A percentile compares a stretch with the other conserved stretches of the same genome.
Evolutionary conservation across 2,113 vertebrate genomes (phyloP).

Genomic region (Cyprinodon brontotheroides): DNA sequence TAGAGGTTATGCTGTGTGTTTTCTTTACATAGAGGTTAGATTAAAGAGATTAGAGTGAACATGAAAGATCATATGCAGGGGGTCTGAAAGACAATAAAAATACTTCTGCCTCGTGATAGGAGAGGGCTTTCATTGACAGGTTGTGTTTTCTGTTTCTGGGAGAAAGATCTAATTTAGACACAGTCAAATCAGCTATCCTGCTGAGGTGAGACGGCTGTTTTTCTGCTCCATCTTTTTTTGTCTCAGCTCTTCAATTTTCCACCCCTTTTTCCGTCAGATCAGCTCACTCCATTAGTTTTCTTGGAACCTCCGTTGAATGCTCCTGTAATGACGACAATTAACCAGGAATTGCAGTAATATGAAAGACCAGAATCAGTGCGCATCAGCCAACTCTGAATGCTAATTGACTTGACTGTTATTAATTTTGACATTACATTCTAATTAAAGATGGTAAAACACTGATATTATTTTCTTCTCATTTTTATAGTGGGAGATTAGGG

Average conservation of each 20-base stretch:
- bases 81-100: conserved; percentile 57
- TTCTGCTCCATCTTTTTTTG: conserved; percentile 13
- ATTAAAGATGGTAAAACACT: conserved; percentile 76
- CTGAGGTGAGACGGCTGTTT: conserved; percentile 46
- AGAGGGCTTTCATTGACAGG: conserved; percentile 61
- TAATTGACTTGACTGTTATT: conserved; percentile 77
- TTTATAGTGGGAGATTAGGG: conserved; percentile 67
- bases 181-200: conserved; percentile 59
- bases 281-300: conserved; percentile 48
- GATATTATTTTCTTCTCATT: conserved; percentile 74
- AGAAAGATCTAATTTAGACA: conserved; percentile 52
- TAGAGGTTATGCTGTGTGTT: too few relatives aligned
- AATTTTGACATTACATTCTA: conserved; percentile 76
- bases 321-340: conserved; percentile 64
- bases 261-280: conserved; percentile 31
- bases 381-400: conserved; percentile 44
- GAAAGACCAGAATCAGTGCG: conserved; percentile 46
- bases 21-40: too few relatives aligned
- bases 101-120: conserved; percentile 50
- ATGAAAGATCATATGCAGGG: conserved; percentile 15
- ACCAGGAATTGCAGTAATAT: conserved; percentile 61
- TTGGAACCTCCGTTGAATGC: conserved; percentile 38
- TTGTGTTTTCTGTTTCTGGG: conserved; percentile 51
- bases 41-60: too few relatives aligned
- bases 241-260: conserved; percentile 21